These are phyloP conservation scores for Chrysaora quinquecirrha DNA, from an alignment of 30 jellyfish, hydroid and myxozoan genomes.

Conservation along the genomic window DNA sequence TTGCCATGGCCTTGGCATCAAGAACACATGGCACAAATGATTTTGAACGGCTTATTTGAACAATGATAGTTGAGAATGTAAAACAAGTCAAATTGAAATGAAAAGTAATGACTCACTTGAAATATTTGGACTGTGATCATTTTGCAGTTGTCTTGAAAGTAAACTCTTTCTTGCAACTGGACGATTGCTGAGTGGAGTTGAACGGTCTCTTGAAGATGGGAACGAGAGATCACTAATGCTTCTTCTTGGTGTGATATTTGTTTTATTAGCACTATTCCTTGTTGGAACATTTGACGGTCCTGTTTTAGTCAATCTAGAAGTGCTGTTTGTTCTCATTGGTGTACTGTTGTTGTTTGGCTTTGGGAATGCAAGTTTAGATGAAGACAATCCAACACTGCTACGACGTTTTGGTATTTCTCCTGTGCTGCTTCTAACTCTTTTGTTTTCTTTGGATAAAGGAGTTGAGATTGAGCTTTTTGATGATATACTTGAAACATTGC, in stretches of 20 bases:
- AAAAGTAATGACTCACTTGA: conserved; percentile 15
- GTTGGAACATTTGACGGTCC: neutral
- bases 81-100: too few species aligned
- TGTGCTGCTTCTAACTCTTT: conserved; percentile 13
- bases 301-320: conserved; percentile 1
- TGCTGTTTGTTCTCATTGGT: conserved; percentile 25
- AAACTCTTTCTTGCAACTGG: conserved; percentile 30
- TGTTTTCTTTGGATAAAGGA: conserved; percentile 11
- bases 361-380: conserved; percentile 43
- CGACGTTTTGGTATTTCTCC: conserved; percentile 31
- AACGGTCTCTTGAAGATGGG: neutral
- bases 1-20: too few species aligned
- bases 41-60: too few species aligned
- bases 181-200: conserved; percentile 19
- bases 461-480: conserved; percentile 16
- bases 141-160: conserved; percentile 9
- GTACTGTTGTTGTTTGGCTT: conserved; percentile 65
- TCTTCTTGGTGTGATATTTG: neutral
- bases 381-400: conserved; percentile 11
- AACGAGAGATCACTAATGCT: neutral
- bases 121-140: neutral
- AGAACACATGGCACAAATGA: too few species aligned
- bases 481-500: neutral
- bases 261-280: conserved; percentile 29
- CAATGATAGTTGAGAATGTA: too few species aligned